Evolutionary conservation across 2,888 invertebrate genomes (phyloP).

Genomic region (Caradrina kadenii): DNA sequence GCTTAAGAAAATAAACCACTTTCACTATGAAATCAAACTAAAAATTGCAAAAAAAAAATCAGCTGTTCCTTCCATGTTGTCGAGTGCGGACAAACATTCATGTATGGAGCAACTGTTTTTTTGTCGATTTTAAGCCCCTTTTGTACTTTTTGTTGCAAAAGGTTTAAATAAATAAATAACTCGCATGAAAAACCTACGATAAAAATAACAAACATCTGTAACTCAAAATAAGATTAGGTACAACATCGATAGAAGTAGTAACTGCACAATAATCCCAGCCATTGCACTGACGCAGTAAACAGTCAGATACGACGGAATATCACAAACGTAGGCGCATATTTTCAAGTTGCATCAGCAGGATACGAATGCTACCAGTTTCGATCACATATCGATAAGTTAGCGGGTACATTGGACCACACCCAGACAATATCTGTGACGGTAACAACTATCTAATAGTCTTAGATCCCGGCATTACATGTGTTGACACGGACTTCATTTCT

Average conservation of each 20-base stretch:
- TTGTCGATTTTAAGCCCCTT: no score
- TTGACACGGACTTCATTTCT: slow-evolving; percentile 68
- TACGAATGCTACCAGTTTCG: slow-evolving; percentile 45
- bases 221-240: not conserved
- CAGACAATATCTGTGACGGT: slow-evolving; percentile 45
- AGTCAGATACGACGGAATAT: slow-evolving; percentile 16
- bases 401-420: slow-evolving; percentile 61
- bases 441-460: slow-evolving; percentile 50
- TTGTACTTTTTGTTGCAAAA: no score
- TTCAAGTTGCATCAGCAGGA: slow-evolving; percentile 18
- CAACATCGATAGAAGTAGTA: not conserved
- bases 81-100: no score
- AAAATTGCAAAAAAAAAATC: no score
- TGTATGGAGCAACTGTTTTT: no score
- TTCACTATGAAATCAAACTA: no score
- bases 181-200: no score
- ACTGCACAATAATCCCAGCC: not conserved
- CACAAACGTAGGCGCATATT: not conserved
- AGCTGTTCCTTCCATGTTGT: no score
- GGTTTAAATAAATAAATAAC: no score
- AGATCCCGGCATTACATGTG: slow-evolving; percentile 36
- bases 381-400: slow-evolving; percentile 45
- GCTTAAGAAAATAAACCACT: no score
- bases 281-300: not conserved
- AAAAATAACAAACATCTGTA: not conserved